Percentiles rank a stretch among this genome's conserved stretches.
Conservation (phyloP, 2,797 vertebrate genomes). For the Dendrocincla fuliginosa region DNA sequence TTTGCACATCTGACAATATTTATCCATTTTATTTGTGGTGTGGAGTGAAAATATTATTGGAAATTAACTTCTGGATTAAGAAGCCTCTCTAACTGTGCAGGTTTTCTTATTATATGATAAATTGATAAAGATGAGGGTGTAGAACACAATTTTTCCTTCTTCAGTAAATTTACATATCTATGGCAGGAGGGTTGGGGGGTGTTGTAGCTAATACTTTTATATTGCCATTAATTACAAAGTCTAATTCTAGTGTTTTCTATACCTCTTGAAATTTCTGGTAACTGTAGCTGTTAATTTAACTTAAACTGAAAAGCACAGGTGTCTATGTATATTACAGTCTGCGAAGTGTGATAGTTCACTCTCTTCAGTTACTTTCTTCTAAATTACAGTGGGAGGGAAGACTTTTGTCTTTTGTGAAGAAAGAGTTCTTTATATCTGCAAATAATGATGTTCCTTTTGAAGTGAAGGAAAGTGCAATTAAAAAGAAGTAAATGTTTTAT, state of each 20-base stretch:
- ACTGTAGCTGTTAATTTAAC: background rate
- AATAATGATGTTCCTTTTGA: background rate
- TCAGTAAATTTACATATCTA: background rate
- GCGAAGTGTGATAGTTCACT: background rate
- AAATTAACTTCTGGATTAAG: background rate
- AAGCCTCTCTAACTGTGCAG: background rate
- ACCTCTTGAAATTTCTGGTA: background rate
- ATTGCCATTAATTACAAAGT: background rate
- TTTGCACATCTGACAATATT: background rate
- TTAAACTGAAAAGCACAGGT: background rate
- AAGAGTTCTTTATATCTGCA: background rate
- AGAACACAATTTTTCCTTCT: background rate
- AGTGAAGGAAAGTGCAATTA: background rate
- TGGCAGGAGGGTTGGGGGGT: background rate
- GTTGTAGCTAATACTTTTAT: background rate
- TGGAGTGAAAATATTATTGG: background rate
- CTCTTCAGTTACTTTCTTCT: background rate
- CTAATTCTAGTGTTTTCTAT: background rate
- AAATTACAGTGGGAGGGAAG: background rate
- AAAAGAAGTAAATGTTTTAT: background rate
- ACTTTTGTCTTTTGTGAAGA: background rate
- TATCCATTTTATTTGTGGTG: background rate
- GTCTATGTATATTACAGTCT: background rate
- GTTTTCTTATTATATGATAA: background rate
- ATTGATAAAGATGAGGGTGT: background rate